Base-by-base conservation (phyloP, 64 coral and sea anemone genomes). In the Pocillopora damicornis region DNA sequence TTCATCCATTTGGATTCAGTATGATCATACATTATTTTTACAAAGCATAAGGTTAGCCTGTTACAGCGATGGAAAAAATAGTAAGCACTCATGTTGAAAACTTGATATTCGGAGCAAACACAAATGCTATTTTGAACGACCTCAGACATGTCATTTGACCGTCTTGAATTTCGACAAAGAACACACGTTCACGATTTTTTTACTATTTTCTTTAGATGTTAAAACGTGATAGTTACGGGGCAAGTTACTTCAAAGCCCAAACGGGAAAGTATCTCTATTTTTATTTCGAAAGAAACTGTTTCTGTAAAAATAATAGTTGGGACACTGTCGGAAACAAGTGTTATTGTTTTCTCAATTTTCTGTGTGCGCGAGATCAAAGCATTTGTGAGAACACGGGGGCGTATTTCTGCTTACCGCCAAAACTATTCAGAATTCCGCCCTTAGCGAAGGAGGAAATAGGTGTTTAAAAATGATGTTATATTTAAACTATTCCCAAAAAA, bases 51-150 rank as follows among this genome's bases (percentile, higher is more conserved):
- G 6, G 69, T 85, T 85, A 1, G 81, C 65, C 81, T 85, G 81
- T 85, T 85, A 85, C 64, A 72, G 71, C 81, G 68, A 85, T 85
- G 20, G 63, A 72, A 26, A 4, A n/a, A 62, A 25, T 72, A 30
- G 37, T 23, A 20, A 85, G 36, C 38, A 85, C 37, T 71, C 37
- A 73, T 38, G 9, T 72, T 85, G 65, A 72, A 85, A 85, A 85
- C 65, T 83, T 83, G 81, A 85, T 85, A 85, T 85, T 73, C 65
- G 63, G 0, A 45, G 45, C 63, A 73, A 73, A 73, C 81, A 58
- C 37, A 83, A 83, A 62, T 45, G 80, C 37, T 56, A 25, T 42
- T 85, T 72, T 72, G 63, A 83, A 42, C 80, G 63, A 81, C 79
- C 62, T 0, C 61, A 37, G 37, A 73, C 64, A 23, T 85, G 81